Conservation (phyloP, 2,797 vertebrate genomes). For the Synaphobranchus kaupii region DNA sequence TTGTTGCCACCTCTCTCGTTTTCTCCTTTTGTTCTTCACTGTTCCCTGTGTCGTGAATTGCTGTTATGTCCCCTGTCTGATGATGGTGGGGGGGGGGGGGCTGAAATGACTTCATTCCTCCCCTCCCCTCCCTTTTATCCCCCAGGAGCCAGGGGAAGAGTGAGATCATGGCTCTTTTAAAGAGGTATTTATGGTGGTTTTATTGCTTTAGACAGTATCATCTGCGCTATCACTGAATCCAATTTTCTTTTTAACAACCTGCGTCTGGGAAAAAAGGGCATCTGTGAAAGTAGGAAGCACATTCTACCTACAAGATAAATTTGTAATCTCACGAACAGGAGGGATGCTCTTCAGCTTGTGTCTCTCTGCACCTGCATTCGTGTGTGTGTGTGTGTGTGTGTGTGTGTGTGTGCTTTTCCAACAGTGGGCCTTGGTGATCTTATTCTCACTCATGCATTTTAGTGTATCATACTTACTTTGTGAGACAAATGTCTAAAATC, state of each 20-base stretch:
- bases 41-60: neutral
- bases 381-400: neutral
- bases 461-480: neutral
- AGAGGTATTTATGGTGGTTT: slow-evolving; percentile 64
- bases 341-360: slow-evolving; percentile 21
- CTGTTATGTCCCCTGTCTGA: slow-evolving; percentile 7
- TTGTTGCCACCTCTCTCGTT: neutral
- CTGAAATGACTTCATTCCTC: slow-evolving; percentile 70
- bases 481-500: neutral
- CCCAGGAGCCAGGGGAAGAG: slow-evolving; percentile 54
- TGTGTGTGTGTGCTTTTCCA: neutral
- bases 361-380: neutral
- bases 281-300: slow-evolving; percentile 47
- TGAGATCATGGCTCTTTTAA: slow-evolving; percentile 71
- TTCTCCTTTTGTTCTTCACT: neutral
- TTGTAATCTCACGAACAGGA: slow-evolving; percentile 30
- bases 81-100: slow-evolving; percentile 49
- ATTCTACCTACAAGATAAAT: slow-evolving; percentile 29
- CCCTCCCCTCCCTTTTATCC: slow-evolving; percentile 33
- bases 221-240: slow-evolving; percentile 55
- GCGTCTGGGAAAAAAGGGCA: slow-evolving; percentile 47
- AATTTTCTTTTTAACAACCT: slow-evolving; percentile 44
- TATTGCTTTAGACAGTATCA: slow-evolving; percentile 57
- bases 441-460: neutral
- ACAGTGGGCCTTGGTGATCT: neutral